These are phyloP conservation scores for Scelioninae gen. 2 DNA, from an alignment of 2,888 invertebrate genomes.

Conservation along the genomic window DNA sequence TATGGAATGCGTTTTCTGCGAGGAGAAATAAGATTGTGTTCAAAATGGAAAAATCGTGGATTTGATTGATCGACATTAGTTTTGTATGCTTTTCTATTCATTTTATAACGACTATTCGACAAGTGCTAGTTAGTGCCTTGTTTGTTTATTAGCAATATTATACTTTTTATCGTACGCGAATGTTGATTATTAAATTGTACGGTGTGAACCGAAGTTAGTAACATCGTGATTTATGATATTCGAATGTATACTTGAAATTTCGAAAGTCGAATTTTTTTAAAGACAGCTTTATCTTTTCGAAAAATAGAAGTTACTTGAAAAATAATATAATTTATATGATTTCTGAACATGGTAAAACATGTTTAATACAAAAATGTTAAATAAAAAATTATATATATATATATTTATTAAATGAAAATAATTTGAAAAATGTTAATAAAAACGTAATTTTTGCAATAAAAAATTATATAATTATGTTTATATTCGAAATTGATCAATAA, in stretches of 20 bases:
- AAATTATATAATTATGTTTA: no score
- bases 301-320: no score
- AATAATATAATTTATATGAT: no score
- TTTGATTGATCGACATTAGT: constrained; percentile 42
- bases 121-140: constrained; percentile 56
- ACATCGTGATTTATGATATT: constrained; percentile 21
- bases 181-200: constrained; percentile 45
- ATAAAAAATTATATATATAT: no score
- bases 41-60: constrained; percentile 25
- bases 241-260: constrained; percentile 30
- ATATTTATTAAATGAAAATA: no score
- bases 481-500: no score
- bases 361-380: no score
- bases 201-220: constrained; percentile 50
- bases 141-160: constrained; percentile 43
- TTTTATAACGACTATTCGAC: constrained; percentile 45
- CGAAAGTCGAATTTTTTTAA: constrained; percentile 44
- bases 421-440: no score
- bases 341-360: no score
- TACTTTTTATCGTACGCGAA: constrained; percentile 41
- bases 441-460: no score
- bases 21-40: constrained; percentile 29
- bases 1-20: constrained; percentile 15
- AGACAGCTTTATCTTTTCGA: no score
- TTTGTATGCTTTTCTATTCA: constrained; percentile 52